Conservation (phyloP, 1,140 invertebrate species). For the Diorhabda elongata region DNA sequence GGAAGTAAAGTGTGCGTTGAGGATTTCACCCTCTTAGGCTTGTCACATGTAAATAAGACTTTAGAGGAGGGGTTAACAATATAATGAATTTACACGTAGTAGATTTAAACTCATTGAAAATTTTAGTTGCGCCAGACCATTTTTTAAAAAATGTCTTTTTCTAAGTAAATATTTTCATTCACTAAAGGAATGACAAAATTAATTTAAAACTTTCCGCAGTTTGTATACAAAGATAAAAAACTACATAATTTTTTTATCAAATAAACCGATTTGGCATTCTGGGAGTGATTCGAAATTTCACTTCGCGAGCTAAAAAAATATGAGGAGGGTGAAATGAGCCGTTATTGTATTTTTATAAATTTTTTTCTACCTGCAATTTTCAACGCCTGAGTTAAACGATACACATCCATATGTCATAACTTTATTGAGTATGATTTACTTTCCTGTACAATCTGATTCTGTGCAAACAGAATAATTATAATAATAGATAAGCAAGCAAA, state of each 20-base stretch:
- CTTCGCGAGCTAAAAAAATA: no score
- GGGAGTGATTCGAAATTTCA: no score
- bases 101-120: no score
- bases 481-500: conserved; percentile 40
- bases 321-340: no score
- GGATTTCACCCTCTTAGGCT: background rate
- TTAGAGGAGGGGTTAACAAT: background rate
- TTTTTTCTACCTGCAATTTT: no score
- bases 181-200: background rate
- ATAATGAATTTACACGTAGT: no score
- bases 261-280: no score
- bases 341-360: no score
- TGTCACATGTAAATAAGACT: background rate
- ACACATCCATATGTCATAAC: conserved; percentile 22
- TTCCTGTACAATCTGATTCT: conserved; percentile 42
- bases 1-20: background rate
- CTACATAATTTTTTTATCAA: no score
- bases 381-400: background rate
- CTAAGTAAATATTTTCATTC: background rate
- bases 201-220: no score
- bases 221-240: no score
- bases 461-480: conserved; percentile 41
- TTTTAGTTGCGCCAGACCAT: background rate
- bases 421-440: conserved; percentile 42
- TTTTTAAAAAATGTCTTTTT: background rate